Conservation (phyloP, 2,888 invertebrate species). For the Piscicola geometra region DNA sequence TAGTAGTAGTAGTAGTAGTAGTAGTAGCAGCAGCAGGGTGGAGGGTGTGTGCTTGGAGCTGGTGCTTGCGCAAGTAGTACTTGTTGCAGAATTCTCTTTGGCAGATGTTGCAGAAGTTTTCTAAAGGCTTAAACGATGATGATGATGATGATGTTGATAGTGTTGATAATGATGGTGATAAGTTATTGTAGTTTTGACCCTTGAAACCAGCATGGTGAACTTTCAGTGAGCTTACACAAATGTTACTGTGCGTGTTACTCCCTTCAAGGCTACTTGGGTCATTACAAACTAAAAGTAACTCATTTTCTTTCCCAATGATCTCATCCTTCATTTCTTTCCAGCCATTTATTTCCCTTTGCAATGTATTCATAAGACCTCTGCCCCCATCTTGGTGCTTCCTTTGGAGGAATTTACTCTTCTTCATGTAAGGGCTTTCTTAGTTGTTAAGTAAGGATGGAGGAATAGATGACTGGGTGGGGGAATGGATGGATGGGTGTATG, state of each 20-base stretch:
- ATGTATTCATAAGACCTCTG: no score
- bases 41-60: constrained; percentile 57
- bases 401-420: no score
- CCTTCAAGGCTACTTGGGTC: no score
- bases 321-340: no score
- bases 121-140: constrained; percentile 43
- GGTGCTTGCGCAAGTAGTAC: constrained; percentile 58
- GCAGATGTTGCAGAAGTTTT: constrained; percentile 57
- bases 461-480: neutral
- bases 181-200: neutral
- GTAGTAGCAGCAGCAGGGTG: constrained; percentile 37
- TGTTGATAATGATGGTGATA: neutral
- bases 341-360: no score
- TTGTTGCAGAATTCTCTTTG: constrained; percentile 58
- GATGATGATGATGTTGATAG: neutral
- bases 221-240: no score
- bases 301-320: no score
- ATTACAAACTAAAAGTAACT: no score
- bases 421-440: no score
- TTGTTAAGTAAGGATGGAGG: no score
- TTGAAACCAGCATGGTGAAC: neutral
- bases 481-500: constrained; percentile 10
- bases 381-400: no score
- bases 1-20: neutral
- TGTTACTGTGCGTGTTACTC: no score